Conservation (phyloP, 2,888 invertebrate species). For the Schizotus pectinicornis region DNA sequence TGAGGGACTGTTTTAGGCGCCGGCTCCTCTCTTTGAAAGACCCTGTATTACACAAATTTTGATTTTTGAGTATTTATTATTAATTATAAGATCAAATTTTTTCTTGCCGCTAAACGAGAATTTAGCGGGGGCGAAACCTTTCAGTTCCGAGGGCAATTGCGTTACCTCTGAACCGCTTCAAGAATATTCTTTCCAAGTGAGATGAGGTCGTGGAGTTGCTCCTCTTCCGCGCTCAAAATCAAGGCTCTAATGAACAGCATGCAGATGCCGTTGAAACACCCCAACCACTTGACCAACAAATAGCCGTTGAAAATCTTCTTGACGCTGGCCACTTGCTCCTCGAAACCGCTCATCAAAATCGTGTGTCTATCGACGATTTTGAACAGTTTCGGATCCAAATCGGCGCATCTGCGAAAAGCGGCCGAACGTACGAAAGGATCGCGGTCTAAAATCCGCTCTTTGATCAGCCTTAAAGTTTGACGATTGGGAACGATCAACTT, state of each 20-base stretch:
- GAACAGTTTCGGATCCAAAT: slow-evolving; percentile 52
- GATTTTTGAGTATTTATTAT: too few relatives aligned
- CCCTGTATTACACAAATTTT: too few relatives aligned
- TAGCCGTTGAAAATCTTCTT: slow-evolving; percentile 57
- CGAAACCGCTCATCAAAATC: slow-evolving; percentile 68
- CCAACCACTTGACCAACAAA: slow-evolving; percentile 78
- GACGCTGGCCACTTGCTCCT: slow-evolving; percentile 65
- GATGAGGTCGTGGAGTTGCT: slow-evolving; percentile 66
- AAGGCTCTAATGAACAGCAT: slow-evolving; percentile 74
- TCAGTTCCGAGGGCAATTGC: too few relatives aligned
- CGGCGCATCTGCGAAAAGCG: slow-evolving; percentile 55
- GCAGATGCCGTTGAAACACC: slow-evolving; percentile 72
- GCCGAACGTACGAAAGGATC: slow-evolving; percentile 75
- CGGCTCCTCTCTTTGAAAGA: too few relatives aligned
- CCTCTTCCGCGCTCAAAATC: slow-evolving; percentile 71
- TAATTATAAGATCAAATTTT: too few relatives aligned
- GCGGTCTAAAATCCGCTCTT: slow-evolving; percentile 77
- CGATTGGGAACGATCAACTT: slow-evolving; percentile 40
- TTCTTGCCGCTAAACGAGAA: too few relatives aligned
- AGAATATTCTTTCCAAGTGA: slow-evolving; percentile 63
- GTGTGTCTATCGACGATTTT: slow-evolving; percentile 70
- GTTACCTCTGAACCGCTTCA: slow-evolving; percentile 62
- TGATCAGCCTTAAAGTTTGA: slow-evolving; percentile 36
- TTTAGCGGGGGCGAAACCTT: too few relatives aligned
- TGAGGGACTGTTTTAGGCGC: too few relatives aligned